These are phyloP conservation scores for Anagrus nilaparvatae DNA, from an alignment of 1,140 invertebrate genomes.

Conservation along the genomic window DNA sequence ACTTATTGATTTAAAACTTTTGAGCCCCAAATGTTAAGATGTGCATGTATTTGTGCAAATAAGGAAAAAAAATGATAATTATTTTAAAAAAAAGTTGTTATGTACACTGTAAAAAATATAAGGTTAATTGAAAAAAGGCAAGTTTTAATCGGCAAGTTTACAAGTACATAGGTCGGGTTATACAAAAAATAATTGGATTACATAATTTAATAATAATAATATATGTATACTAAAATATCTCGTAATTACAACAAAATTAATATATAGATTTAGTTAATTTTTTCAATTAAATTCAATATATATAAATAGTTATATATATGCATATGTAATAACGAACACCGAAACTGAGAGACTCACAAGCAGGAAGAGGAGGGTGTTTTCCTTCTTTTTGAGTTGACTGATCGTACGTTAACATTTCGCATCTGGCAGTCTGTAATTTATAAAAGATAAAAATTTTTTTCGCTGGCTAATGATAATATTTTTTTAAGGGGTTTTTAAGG, in stretches of 20 bases:
- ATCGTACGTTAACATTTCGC: slow-evolving; percentile 66
- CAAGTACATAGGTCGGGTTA: slow-evolving; percentile 17
- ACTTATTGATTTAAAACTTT: too few relatives aligned
- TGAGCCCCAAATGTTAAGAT: too few relatives aligned
- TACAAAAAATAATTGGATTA: slow-evolving; percentile 1
- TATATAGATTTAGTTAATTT: slow-evolving; percentile 3
- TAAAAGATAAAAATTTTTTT: slow-evolving; percentile 28
- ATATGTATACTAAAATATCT: slow-evolving; percentile 24
- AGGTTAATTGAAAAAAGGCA: too few relatives aligned
- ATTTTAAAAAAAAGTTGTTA: too few relatives aligned
- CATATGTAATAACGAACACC: slow-evolving; percentile 44
- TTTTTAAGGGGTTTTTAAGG: background rate
- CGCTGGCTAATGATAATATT: background rate
- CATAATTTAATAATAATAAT: slow-evolving; percentile 18
- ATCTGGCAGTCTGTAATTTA: slow-evolving; percentile 63
- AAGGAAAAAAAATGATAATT: too few relatives aligned
- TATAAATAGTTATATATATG: slow-evolving; percentile 27
- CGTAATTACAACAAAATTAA: slow-evolving; percentile 36
- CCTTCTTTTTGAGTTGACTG: slow-evolving; percentile 61
- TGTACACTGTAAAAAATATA: too few relatives aligned
- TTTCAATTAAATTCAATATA: slow-evolving; percentile 9
- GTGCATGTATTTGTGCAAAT: too few relatives aligned
- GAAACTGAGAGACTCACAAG: slow-evolving; percentile 59
- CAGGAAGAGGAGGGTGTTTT: slow-evolving; percentile 57
- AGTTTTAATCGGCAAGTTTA: slow-evolving; percentile 19